Evolutionary conservation across 1,140 invertebrate genomes (phyloP), one percentile per base, ranked within the genome.

Genomic region (Archivesica marissinica): DNA sequence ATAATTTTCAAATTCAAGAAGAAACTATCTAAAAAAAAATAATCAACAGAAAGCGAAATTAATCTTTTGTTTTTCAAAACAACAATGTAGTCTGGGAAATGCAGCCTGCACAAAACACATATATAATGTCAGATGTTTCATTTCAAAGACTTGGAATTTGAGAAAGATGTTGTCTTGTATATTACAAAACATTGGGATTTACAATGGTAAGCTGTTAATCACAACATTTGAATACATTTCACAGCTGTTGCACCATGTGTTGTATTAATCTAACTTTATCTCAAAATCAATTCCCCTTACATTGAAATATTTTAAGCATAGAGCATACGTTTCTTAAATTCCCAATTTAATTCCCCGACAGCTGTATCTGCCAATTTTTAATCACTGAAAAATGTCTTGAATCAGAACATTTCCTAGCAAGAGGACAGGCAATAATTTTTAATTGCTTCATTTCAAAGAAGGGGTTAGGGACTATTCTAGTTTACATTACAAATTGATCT

Each of bases 241-340:
- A 25, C 77, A 79, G 77, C 77, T 79, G 77, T 79, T 68, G 23
- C 30, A 56, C 17, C 77, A 79, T 79, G 59, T 79, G 77, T 33
- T 79, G 59, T 47, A 79, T 64, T 79, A 79, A 79, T 79, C 77
- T 79, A 50, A 79, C 68, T 79, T 79, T 79, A 79, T 79, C 77
- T 35, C 15, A 79, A 79, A 79, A 79, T 79, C 77, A 79, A 79
- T 79, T 64, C 68, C 68, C 68, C 68, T 33, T 13, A 50, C 68
- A 72, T 72, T 72, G 68, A 72, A 72, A 72, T 47, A 50, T 72
- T 72, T 72, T 50, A 30, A 33, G 68, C 68, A 47, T 72, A 66
- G 3, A 39, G 20, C 35, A 3, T 68, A 64, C 77, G 68, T 66
- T 41, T 79, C 59, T 52, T 50, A 28, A 64, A 79, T 66, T 79